Evolutionary conservation across 1,140 invertebrate genomes (phyloP).

Genomic region (Cotesia glomerata): DNA sequence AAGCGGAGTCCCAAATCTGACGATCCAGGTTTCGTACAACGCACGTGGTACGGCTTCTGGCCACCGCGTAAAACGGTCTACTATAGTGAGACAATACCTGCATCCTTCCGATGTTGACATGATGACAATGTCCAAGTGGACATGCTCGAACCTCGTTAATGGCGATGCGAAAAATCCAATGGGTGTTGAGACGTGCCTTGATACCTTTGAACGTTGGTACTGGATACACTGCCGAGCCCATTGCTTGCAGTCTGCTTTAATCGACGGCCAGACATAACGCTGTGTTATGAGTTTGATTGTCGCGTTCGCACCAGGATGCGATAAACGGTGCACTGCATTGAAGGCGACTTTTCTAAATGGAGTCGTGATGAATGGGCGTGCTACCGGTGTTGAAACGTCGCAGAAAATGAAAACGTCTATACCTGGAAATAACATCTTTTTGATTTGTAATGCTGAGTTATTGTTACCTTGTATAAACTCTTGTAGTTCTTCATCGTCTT

Average conservation of each 20-base stretch:
- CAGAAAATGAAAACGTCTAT: slow-evolving; percentile 17
- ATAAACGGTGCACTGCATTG: slow-evolving; percentile 37
- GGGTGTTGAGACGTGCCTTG: slow-evolving; percentile 34
- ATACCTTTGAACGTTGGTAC: slow-evolving; percentile 43
- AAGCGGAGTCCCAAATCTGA: neutral
- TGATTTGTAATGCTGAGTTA: no score
- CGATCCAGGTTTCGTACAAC: neutral
- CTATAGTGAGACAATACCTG: slow-evolving; percentile 15
- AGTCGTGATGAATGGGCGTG: slow-evolving; percentile 39
- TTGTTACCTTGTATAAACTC: no score
- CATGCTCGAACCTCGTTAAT: slow-evolving; percentile 36
- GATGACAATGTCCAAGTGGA: slow-evolving; percentile 6
- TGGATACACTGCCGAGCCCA: slow-evolving; percentile 39
- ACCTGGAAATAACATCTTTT: no score
- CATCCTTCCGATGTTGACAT: neutral
- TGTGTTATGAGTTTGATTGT: slow-evolving; percentile 47
- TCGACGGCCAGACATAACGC: slow-evolving; percentile 57
- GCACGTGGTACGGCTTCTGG: neutral
- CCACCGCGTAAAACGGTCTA: slow-evolving; percentile 8
- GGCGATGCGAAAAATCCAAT: slow-evolving; percentile 33
- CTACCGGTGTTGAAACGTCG: slow-evolving; percentile 32
- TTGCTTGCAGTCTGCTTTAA: slow-evolving; percentile 37
- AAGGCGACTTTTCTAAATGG: slow-evolving; percentile 35
- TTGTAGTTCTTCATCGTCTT: slow-evolving; percentile 18
- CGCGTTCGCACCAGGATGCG: slow-evolving; percentile 38